Base-by-base conservation (phyloP, 2,888 invertebrate species). In the Macrophya annulata region DNA sequence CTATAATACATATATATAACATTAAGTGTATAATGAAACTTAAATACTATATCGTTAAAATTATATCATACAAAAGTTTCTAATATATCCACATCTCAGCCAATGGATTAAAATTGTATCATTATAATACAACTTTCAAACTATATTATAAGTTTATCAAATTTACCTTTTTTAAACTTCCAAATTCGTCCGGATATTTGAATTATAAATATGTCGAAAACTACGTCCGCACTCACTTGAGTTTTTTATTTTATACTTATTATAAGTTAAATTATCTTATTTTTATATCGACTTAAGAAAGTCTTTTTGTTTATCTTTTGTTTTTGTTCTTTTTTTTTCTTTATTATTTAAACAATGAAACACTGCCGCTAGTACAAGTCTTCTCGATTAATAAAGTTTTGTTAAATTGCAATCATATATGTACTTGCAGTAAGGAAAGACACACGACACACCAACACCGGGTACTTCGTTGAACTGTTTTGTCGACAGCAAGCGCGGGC, bases 401-500 rank as follows among this genome's bases (percentile, higher is more conserved):
- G 45, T 21, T 8, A 45, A 74, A 10, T 8, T 74, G 21, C 43
- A 45, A 37, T 68, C 6, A 10, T 37, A 40, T 37, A 62, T 15
- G 62, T 45, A 74, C 25, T 43, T 55, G 51, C 17, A 77, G 37
- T 37, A 17, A 17, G 37, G 15, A 37, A 17, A 77, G 37, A 77
- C 45, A 81, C 62, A 17, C 81, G 62, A 81, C 62, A 43, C 43
- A 43, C 55, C 51, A 3, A 81, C 40, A 81, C 62, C 59, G n/a
- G 37, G 81, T 43, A 43, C 81, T 81, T 62, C 59, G 59, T 10
- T 81, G 40, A 43, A 81, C 81, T 81, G 81, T 81, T 81, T 81
- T 59, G 81, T 81, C 59, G 40, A 51, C 51, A 62, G 81, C 62
- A 62, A 12, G 40, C 43, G 62, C 81, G 43, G 21, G 21, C 81